Conservation (phyloP, 2,113 vertebrate genomes). For the Scophthalmus maximus region DNA sequence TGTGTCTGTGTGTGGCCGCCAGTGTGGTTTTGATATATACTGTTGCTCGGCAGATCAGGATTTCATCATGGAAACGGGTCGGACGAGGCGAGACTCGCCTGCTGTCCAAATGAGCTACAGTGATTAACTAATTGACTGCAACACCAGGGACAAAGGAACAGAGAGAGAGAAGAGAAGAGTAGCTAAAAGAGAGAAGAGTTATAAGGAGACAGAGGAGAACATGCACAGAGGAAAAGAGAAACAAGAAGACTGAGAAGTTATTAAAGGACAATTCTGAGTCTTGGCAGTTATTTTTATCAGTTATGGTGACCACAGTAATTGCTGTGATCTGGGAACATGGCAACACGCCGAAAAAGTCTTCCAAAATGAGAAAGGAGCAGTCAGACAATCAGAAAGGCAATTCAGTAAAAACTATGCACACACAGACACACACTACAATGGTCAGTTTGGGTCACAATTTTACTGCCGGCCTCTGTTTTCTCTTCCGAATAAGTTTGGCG, state of each 20-base stretch:
- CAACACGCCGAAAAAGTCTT: background rate
- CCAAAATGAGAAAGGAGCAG: no score
- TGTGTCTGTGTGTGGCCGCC: no score
- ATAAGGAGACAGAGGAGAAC: background rate
- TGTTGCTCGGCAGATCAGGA: constrained; percentile 23
- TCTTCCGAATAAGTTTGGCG: background rate
- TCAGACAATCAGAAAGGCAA: no score
- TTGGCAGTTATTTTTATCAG: no score
- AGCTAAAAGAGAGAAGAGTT: no score
- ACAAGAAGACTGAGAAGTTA: background rate
- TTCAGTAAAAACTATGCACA: background rate
- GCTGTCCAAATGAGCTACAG: constrained; percentile 47
- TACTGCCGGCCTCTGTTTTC: background rate
- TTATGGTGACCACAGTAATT: no score
- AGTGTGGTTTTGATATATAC: no score
- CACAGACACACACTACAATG: background rate
- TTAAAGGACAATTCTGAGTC: background rate
- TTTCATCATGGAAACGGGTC: constrained; percentile 50
- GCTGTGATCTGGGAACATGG: background rate
- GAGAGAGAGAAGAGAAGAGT: constrained; percentile 4
- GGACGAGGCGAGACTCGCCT: constrained; percentile 24
- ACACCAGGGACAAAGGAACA: constrained; percentile 46
- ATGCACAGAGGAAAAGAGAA: background rate
- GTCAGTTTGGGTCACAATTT: background rate
- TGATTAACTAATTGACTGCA: constrained; percentile 55